phyloP scores from a whole-genome alignment of 2,113 vertebrate genomes.

The Syrmaticus mikado region DNA sequence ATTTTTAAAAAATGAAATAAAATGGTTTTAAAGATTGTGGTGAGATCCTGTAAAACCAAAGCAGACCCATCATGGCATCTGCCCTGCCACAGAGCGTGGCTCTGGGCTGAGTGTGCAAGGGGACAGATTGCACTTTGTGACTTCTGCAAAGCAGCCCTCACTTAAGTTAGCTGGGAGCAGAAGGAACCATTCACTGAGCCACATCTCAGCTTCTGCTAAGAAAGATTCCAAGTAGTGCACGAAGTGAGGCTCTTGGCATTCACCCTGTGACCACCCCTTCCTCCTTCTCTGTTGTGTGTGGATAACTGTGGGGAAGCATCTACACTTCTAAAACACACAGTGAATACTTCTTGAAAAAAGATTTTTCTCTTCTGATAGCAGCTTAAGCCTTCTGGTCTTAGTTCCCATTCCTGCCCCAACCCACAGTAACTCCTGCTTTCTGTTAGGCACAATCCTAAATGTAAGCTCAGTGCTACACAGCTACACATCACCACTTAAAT shows the following conservation, averaged over 20 bases:
- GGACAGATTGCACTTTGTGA: not conserved
- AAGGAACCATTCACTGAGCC: not conserved
- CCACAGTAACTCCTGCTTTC: not conserved
- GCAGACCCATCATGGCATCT: not conserved
- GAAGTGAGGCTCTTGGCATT: not conserved
- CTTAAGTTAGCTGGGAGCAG: not conserved
- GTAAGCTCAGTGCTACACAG: rapidly evolving
- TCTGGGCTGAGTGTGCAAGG: not conserved
- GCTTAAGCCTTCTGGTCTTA: not conserved
- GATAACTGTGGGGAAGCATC: not conserved
- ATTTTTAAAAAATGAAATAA: not conserved
- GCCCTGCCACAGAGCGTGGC: not conserved
- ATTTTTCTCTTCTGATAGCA: not conserved
- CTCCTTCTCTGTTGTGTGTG: not conserved
- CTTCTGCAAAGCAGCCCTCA: not conserved
- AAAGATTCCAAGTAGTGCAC: not conserved
- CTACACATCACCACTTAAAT: not conserved
- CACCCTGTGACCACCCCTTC: not conserved
- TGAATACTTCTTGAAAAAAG: not conserved
- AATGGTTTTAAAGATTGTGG: not conserved
- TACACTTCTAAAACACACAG: not conserved
- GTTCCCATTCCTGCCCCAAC: not conserved
- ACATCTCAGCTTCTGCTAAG: not conserved
- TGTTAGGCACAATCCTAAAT: rapidly evolving
- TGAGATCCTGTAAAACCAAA: not conserved